Evolutionary conservation across 2,113 vertebrate species (phyloP).

Genomic region (Australoheros scitulus): DNA sequence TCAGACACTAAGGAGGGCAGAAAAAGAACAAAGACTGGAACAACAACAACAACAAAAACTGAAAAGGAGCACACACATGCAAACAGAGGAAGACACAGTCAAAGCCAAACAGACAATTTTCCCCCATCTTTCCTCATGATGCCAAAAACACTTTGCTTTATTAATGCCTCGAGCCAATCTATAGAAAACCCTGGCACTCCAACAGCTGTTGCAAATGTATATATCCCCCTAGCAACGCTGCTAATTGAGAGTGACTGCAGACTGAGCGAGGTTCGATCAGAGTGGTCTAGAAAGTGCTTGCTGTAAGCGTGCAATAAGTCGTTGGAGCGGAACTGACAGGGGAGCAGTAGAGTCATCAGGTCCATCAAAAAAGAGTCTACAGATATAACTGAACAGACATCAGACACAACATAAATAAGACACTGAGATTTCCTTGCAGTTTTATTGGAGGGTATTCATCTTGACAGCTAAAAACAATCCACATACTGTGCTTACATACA

Average conservation of each 20-base stretch:
- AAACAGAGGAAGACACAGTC: background rate
- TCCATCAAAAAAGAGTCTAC: constrained; percentile 37
- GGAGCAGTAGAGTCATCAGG: constrained; percentile 43
- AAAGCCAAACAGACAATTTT: background rate
- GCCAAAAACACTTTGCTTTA: constrained; percentile 22
- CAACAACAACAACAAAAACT: background rate
- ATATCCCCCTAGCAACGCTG: constrained; percentile 62
- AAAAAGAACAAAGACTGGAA: background rate
- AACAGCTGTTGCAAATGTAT: constrained; percentile 68
- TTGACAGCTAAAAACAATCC: constrained; percentile 12
- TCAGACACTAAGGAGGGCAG: no score
- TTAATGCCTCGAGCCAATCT: constrained; percentile 22
- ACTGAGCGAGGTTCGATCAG: constrained; percentile 56
- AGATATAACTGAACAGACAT: constrained; percentile 32
- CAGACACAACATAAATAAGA: background rate
- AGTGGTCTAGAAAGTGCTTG: constrained; percentile 35
- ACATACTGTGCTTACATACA: background rate
- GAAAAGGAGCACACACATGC: background rate
- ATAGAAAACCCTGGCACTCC: constrained; percentile 53
- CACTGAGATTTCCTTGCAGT: constrained; percentile 4
- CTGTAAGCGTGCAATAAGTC: constrained; percentile 19
- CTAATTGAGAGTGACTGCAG: constrained; percentile 69
- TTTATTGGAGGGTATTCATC: background rate
- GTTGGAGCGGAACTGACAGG: constrained; percentile 26
- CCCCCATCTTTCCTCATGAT: background rate